These are phyloP conservation scores for Ophiothrix spiculata DNA, from an alignment of 35 echinoderm and acorn worm species.

Conservation along the genomic window DNA sequence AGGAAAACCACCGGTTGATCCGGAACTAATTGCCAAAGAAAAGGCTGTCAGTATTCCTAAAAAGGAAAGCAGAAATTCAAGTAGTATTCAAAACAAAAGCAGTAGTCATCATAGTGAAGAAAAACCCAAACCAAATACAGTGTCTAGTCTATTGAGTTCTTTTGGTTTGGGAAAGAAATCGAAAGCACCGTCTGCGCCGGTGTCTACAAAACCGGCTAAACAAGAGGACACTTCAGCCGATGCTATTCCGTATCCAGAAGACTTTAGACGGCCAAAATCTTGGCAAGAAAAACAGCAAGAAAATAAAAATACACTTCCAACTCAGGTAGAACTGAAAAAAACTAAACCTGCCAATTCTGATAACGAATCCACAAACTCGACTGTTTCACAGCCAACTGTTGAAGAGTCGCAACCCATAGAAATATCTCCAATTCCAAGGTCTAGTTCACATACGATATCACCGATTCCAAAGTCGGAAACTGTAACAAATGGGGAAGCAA, in stretches of 20 bases:
- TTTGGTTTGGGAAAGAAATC: conserved; percentile 15
- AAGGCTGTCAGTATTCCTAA: neutral
- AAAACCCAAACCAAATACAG: conserved; percentile 1
- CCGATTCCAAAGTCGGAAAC: neutral
- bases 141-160: neutral
- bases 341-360: neutral
- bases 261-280: conserved; percentile 32
- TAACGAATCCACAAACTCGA: neutral
- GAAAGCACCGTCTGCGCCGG: neutral
- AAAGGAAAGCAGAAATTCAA: neutral
- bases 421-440: neutral
- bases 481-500: neutral
- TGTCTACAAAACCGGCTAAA: neutral
- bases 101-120: neutral
- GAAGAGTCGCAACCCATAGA: neutral
- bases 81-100: neutral
- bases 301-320: neutral
- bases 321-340: neutral
- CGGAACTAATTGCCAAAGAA: conserved; percentile 1
- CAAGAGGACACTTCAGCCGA: neutral
- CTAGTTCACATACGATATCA: neutral
- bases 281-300: neutral
- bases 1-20: neutral
- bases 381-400: neutral
- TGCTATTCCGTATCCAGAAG: conserved; percentile 46